Evolutionary conservation across 92 coral and sea anemone species (phyloP).

Genomic region (Montipora capitata): DNA sequence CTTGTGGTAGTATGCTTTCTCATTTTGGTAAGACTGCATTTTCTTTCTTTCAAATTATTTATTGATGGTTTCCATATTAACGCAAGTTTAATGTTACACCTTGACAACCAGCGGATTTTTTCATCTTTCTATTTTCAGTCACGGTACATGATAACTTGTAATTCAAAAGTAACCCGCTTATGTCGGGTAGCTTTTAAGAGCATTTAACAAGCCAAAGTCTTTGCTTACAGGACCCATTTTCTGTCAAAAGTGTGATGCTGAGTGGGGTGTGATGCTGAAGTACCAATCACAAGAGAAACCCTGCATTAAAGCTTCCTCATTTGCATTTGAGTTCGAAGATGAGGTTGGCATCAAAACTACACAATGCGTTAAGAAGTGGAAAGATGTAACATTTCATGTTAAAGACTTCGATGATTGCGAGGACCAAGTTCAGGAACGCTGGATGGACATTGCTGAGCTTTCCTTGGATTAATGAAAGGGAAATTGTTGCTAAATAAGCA

Average conservation of each 20-base stretch:
- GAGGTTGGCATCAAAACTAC: constrained; percentile 32
- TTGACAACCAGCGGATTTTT: too few relatives aligned
- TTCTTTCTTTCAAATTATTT: too few relatives aligned
- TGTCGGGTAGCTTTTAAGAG: too few relatives aligned
- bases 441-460: constrained; percentile 20
- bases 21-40: too few relatives aligned
- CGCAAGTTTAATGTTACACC: too few relatives aligned
- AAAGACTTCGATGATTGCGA: constrained; percentile 39
- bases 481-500: too few relatives aligned
- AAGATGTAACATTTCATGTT: constrained; percentile 52
- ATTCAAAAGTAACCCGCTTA: neutral
- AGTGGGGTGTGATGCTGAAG: constrained; percentile 84
- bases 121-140: too few relatives aligned
- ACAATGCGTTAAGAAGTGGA: constrained; percentile 77
- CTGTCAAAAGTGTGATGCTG: constrained; percentile 67
- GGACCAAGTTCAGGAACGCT: constrained; percentile 6
- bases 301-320: constrained; percentile 78
- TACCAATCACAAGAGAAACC: constrained; percentile 65
- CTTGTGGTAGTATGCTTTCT: too few relatives aligned
- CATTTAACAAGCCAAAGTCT: neutral
- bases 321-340: constrained; percentile 62
- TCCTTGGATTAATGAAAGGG: constrained; percentile 13
- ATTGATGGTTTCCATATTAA: too few relatives aligned
- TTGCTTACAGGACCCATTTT: constrained; percentile 50
- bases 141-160: neutral